Evolutionary conservation across 2,797 vertebrate genomes (phyloP), one percentile per base, ranked within the genome.

Genomic region (Brotula barbata): DNA sequence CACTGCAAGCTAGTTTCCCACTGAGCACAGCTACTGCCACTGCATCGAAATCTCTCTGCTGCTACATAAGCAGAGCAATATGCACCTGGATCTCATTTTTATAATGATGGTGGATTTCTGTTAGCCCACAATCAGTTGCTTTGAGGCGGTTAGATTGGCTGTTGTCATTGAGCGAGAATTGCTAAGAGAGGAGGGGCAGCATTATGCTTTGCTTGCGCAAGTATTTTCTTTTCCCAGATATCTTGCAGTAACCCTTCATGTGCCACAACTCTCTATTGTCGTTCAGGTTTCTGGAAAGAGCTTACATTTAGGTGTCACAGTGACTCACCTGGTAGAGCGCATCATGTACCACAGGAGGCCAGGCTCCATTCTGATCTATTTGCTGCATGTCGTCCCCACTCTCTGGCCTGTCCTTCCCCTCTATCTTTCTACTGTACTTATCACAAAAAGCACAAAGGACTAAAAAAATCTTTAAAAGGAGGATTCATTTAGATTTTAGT

Each of bases 81-180:
- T 60, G 67, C 85, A 86, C 81, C 82, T 82, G 77, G 64, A 73
- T 81, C 70, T 82, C 67, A 80, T 79, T 80, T 71, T 62, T 37
- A 28, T 67, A 74, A 76, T 73, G 63, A 73, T 41, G 7, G 28
- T 15, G 47, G 50, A 4, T 6, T n/a, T 58, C 13, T 34, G 5
- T 8, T 1, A 46, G 22, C 47, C 37, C 67, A 12, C 15, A 60
- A 34, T 69, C 74, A 67, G 62, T 57, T 37, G 52, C 52, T 73
- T 66, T 61, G 36, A 42, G 57, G 55, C 69, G 48, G 42, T 64
- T 19, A 9, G 44, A 42, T 41, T 16, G 17, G 63, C 58, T 22
- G 44, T 59, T 63, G 28, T 68, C 42, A 44, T 28, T 9, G 39
- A 53, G 51, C 55, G 33, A 43, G 41, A 59, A 56, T 54, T 49